Base-by-base conservation (phyloP, 2,888 invertebrate genomes). In the Scaptomyza tumidula region DNA sequence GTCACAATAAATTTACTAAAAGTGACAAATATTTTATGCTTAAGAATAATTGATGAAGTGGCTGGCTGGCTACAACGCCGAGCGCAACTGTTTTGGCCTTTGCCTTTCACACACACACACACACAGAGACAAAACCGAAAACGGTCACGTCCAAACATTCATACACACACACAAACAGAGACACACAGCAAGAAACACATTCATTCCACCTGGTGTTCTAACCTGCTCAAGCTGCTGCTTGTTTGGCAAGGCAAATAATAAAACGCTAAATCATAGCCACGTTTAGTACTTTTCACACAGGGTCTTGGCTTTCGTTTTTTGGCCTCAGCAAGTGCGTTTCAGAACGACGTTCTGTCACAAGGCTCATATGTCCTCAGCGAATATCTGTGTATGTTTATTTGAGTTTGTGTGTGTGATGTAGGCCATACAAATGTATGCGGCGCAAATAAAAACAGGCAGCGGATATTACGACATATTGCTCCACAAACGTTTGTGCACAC, bases 21-120 rank as follows among this genome's bases (percentile, higher is more conserved):
- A 89, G 86, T 89, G 89, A 89, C 88, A 88, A 89, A 89, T 89
- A 89, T 89, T 89, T 89, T 78, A 87, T 87, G 83, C 88, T 87
- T 87, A 89, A 89, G 86, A 78, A 87, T 88, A 89, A 88, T 89
- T 89, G 89, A 88, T 89, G 89, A 89, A 88, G 87, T 87, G 80
- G 78, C 81, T 84, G 39, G 39, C 54, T 45, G 45, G 27, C 59
- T 16, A 50, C 50, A 50, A 50, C 35, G 19, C 16, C 16, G 10
- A 41, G 48, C 53, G 44, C 41, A 56, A 53, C 59, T 35, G 58
- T 61, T 67, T 67, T 43, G 54, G 57, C 52, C 64, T 16, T 35
- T 33, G 55, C 52, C 39, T 37, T 56, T 48, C 56, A 52, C 33
- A 61, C 60, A 49, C 55, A 49, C 16, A 16, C 48, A 14, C 19